These are phyloP conservation scores for Denticeps clupeoides DNA, from an alignment of 2,797 vertebrate species.

Conservation along the genomic window DNA sequence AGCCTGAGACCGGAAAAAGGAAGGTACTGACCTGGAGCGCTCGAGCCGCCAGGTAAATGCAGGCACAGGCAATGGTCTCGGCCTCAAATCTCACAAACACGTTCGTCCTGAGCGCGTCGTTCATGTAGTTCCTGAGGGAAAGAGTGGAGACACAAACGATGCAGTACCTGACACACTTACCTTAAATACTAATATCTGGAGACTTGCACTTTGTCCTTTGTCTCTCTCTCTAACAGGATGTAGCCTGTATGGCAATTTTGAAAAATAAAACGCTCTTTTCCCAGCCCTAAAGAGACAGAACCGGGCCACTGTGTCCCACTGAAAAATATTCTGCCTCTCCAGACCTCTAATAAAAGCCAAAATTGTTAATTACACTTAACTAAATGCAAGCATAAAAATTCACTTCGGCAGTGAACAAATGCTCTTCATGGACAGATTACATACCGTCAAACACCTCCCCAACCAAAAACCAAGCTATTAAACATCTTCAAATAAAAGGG, in stretches of 20 bases:
- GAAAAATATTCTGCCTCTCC: too few species aligned
- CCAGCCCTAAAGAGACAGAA: too few species aligned
- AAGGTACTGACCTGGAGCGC: conserved; percentile 60
- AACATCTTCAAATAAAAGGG: conserved; percentile 42
- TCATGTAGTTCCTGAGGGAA: conserved; percentile 75
- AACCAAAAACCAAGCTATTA: conserved; percentile 8
- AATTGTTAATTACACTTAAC: too few species aligned
- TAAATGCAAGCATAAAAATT: too few species aligned
- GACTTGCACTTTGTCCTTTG: conserved; percentile 74
- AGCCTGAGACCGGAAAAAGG: too few species aligned
- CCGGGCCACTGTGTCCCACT: too few species aligned
- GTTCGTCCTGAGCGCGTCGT: conserved; percentile 72
- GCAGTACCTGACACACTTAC: conserved; percentile 18
- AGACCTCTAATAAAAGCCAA: too few species aligned
- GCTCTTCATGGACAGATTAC: conserved; percentile 5
- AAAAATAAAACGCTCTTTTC: too few species aligned
- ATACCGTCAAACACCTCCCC: conserved; percentile 11
- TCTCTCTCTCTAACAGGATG: conserved; percentile 40
- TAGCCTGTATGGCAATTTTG: conserved; percentile 17
- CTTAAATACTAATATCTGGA: conserved; percentile 39
- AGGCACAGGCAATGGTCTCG: conserved; percentile 76
- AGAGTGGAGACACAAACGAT: conserved; percentile 14
- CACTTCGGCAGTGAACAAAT: conserved; percentile 4
- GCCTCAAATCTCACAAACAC: conserved; percentile 76
- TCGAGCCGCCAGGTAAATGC: conserved; percentile 75